Base-by-base conservation (phyloP, 2,888 invertebrate genomes). In the Pyralis farinalis region DNA sequence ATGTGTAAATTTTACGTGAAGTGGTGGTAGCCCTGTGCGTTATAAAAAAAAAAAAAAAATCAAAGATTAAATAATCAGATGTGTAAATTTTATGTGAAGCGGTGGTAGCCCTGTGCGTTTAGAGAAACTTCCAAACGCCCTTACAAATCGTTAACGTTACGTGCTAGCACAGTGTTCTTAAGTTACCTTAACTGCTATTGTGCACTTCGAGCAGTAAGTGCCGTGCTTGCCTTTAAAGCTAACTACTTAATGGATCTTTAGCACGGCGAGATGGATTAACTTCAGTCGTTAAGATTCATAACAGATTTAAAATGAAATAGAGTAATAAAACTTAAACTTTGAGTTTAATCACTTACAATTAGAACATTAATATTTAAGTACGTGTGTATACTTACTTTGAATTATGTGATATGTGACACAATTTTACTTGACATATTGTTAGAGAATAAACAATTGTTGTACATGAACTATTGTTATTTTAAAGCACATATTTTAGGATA, bases 141-240 rank as follows among this genome's bases (percentile, higher is more conserved):
- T 43, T 47, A 41, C 46, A 43, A 47, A 42, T 47, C 43, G 42
- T 42, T 37, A 37, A 25, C 8, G 37, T 25, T 30, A 38, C 46
- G 44, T 46, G 44, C 37, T 30, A 34, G 31, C 40, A 41, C 43
- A 40, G 22, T 37, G 42, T 46, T 44, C 44, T 41, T 44, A 44
- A 49, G 42, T 49, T 46, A 41, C 42, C 37, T 40, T 32, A 40
- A 44, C 44, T 37, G 40, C 40, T 43, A 34, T 40, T 47, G 37
- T 42, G 42, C 30, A 42, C 37, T 42, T 36, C 25, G 25, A 25
- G 7, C n/a, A 8, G 25, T 25, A 25, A 25, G 25, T 25, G n/a
- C 25, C 7, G 25, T 25, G 25, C 25, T 25, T 25, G 25, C 25
- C 25, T 25, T 25, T 25, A 25, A 7, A 7, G n/a, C 25, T 25